Conservation (phyloP, 2,888 invertebrate species). For the Agrenia bidenticulata region DNA sequence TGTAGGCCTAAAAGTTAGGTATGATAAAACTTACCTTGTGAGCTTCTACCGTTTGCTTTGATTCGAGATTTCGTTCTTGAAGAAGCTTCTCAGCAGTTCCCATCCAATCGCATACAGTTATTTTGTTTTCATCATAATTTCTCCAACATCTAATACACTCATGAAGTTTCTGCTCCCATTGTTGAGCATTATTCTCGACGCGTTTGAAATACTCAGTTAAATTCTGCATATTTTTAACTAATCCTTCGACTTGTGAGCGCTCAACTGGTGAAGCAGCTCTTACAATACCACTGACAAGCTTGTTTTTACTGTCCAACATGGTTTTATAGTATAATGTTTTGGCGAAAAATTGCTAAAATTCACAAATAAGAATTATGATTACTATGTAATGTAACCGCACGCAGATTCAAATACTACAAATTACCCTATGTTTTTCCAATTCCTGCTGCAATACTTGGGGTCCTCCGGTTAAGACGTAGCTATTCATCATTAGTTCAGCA, state of each 20-base stretch:
- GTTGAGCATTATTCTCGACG: conserved; percentile 72
- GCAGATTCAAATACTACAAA: not conserved
- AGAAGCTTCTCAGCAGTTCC: conserved; percentile 79
- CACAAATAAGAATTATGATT: not conserved
- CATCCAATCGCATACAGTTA: conserved; percentile 82
- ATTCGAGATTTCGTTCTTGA: conserved; percentile 75
- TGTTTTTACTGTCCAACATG: conserved; percentile 92
- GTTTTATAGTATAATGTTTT: conserved; percentile 87
- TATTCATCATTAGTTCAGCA: conserved; percentile 72
- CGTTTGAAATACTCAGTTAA: conserved; percentile 81
- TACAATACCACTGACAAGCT: conserved; percentile 83
- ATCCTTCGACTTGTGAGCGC: conserved; percentile 71
- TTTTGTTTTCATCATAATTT: conserved; percentile 75
- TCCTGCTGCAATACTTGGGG: conserved; percentile 73
- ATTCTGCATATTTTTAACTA: conserved; percentile 69
- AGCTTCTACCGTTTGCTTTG: conserved; percentile 75
- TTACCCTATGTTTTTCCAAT: conserved; percentile 74
- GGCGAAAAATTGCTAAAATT: conserved; percentile 70
- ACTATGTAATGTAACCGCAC: not conserved
- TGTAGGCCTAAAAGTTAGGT: not conserved
- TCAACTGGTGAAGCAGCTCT: conserved; percentile 74
- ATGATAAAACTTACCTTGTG: conserved; percentile 63
- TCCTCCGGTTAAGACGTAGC: conserved; percentile 64
- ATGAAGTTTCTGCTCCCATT: conserved; percentile 73
- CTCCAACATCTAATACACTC: conserved; percentile 81